Evolutionary conservation across 1,140 invertebrate genomes (phyloP), one percentile per base, ranked within the genome.

Genomic region (Euwallacea similis): DNA sequence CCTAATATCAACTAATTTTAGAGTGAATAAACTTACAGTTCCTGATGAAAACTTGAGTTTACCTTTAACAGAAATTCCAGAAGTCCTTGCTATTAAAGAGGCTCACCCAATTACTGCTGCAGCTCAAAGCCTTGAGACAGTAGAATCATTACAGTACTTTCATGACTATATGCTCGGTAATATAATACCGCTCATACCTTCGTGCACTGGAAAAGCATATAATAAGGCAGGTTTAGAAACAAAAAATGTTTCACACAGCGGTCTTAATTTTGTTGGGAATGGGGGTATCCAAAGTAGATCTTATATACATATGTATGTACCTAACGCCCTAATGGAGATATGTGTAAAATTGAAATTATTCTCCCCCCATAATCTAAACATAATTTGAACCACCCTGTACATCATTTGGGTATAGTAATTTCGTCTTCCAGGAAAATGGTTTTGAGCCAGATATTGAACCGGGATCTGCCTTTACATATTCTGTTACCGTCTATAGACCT

Each of bases 401-500:
- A 33, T 33, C 1, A 33, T 33, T 33, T 33, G 21, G 21, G 21
- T 33, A 33, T 33, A 33, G 21, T 33, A 2, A 2, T 33, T 33
- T 33, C 21, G 21, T 33, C 21, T 50, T 50, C 3, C 46, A 58
- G 55, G 55, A 58, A n/a, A 33, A 6, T 63, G 21, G 43, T 46
- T 64, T 15, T 11, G 42, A 59, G 11, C 11, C 60, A 69, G 72
- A 76, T 69, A 42, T 78, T 15, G n/a, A 64, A 53, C 78, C 82
- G 44, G 77, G 78, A 2, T 64, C 73, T 50, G 78, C 82, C 59
- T 77, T 79, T 61, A 56, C 84, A 10, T 50, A 82, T 21, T 79
- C 70, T 44, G 66, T 84, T 10, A 71, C 81, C 58, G 55, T 83
- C 6, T 83, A 82, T 69, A 64, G 76, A 54, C 83, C 83, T 47